Evolutionary conservation across 64 coral and sea anemone genomes (phyloP), one percentile per base, ranked within the genome.

Genomic region (Pocillopora damicornis): DNA sequence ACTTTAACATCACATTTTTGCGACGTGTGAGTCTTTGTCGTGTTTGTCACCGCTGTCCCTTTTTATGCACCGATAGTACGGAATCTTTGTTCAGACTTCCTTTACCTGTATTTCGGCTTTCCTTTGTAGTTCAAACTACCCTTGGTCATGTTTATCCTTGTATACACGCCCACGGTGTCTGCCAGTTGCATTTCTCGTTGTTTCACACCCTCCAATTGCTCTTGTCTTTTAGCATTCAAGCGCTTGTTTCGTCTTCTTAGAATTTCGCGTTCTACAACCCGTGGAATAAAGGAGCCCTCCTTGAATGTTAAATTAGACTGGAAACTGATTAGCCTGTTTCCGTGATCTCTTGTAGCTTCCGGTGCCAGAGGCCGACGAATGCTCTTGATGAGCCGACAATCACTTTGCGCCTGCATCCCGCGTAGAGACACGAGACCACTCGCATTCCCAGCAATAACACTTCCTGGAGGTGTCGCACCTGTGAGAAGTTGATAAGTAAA

Each of bases 281-380:
- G 62, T 25, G 90, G 90, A 13, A 92, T 73, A 58, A 66, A 13
- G 17, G 83, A 87, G 57, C 74, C 74, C 11, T 18, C 61, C 75
- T 65, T 87, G 57, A 62, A 79, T 0, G 59, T 58, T 6, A 92
- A 75, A 15, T 77, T 35, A 60, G 84, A 75, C 11, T 79, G 84
- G 15, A 76, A 14, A 6, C 45, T 20, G 8, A 51, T 51, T 7
- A 25, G 75, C 25, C 80, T 59, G 15, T 37, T 18, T 12, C 56
- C 34, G 9, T 63, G 57, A 58, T 91, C 89, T 62, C 75, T 59
- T 14, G 89, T 60, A 26, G 8, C 56, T 2, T 73, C 61, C 2
- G 90, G 90, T 17, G 90, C 90, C 37, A 92, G 90, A 2, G 83
- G 63, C 7, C 90, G 81, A 11, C 90, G 90, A 30, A 92, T 79